Evolutionary conservation across 2,113 vertebrate species (phyloP).

Genomic region (Onychorhynchus coronatus): DNA sequence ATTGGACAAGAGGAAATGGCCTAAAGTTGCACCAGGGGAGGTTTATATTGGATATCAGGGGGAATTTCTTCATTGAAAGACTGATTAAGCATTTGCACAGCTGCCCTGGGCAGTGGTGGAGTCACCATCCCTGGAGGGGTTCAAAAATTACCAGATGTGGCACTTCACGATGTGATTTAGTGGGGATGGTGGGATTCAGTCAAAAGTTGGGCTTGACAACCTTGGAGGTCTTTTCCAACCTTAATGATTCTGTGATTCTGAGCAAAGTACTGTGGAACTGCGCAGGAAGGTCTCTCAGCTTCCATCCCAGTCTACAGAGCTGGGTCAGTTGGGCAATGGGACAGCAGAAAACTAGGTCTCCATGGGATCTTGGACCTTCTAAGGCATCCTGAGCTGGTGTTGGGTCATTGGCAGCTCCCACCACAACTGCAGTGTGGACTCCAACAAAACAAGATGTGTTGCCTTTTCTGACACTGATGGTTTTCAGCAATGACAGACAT

Average conservation of each 20-base stretch:
- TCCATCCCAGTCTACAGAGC: too few relatives aligned
- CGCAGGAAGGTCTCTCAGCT: not conserved
- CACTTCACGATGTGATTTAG: not conserved
- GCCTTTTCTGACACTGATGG: not conserved
- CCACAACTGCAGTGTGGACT: not conserved
- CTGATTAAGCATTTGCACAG: not conserved
- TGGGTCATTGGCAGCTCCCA: not conserved
- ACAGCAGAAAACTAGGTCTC: not conserved
- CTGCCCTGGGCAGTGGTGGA: not conserved
- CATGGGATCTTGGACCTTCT: not conserved
- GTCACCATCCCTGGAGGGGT: not conserved
- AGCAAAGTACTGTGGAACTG: not conserved
- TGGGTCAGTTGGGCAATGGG: not conserved
- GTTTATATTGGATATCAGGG: not conserved
- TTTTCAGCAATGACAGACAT: not conserved
- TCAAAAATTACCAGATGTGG: not conserved
- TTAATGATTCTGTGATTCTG: not conserved
- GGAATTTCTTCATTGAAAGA: not conserved
- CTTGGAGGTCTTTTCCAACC: not conserved
- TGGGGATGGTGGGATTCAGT: not conserved
- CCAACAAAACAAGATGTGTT: not conserved
- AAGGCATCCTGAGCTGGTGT: not conserved
- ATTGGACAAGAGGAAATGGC: not conserved
- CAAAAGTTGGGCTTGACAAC: not conserved
- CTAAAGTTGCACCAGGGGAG: not conserved